Conservation (phyloP, 2,888 invertebrate species). For the Spisula solida region DNA sequence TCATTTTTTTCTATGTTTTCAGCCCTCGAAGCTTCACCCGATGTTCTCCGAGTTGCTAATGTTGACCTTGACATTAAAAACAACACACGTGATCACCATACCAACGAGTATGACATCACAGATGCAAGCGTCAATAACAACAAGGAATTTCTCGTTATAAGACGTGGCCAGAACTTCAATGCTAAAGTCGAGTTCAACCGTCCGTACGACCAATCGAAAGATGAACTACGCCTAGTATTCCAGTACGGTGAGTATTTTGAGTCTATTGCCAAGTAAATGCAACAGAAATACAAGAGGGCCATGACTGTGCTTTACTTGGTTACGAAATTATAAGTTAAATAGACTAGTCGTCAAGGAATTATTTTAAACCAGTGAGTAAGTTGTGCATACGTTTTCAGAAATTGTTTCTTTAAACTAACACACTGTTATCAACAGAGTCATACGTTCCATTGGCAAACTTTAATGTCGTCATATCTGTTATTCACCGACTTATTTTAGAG, state of each 20-base stretch:
- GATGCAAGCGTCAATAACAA: conserved; percentile 31
- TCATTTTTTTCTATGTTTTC: not conserved
- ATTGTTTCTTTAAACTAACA: too few species aligned
- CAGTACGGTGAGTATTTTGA: conserved; percentile 82
- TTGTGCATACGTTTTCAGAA: too few species aligned
- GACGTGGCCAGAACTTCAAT: conserved; percentile 92
- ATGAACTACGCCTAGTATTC: conserved; percentile 95
- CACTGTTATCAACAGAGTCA: too few species aligned
- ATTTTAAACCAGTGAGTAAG: too few species aligned
- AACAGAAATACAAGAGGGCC: too few species aligned
- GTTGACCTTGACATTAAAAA: conserved; percentile 92
- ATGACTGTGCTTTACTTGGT: too few species aligned
- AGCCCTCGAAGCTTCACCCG: conserved; percentile 1
- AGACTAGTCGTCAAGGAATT: too few species aligned
- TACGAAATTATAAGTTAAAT: too few species aligned
- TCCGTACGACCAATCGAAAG: conserved; percentile 92
- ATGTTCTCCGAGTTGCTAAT: conserved; percentile 76
- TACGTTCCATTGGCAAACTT: too few species aligned
- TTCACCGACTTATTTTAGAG: too few species aligned
- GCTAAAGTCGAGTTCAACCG: conserved; percentile 92
- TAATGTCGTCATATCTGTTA: too few species aligned
- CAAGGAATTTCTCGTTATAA: conserved; percentile 90
- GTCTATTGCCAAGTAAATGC: too few species aligned
- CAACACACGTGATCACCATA: conserved; percentile 92
- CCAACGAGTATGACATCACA: conserved; percentile 90